Conservation (phyloP, 2,888 invertebrate genomes). For the Dendrolimus houi region DNA sequence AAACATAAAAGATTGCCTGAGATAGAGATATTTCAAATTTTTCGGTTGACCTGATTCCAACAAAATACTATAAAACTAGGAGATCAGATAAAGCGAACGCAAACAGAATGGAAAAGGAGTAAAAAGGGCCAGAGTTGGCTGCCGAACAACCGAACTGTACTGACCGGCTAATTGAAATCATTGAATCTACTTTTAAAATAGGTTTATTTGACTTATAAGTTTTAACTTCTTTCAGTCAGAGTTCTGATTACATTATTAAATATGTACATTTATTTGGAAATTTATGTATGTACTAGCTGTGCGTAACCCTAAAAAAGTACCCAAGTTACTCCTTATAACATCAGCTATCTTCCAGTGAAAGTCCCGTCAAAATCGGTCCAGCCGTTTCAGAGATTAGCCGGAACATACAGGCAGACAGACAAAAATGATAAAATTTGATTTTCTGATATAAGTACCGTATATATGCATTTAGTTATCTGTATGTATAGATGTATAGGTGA, state of each 20-base stretch:
- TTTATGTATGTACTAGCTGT: too few species aligned
- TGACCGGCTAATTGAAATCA: constrained; percentile 42
- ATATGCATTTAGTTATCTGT: too few species aligned
- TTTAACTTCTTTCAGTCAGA: constrained; percentile 18
- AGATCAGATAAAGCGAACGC: constrained; percentile 52
- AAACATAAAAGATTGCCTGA: constrained; percentile 35
- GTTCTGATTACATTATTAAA: constrained; percentile 24
- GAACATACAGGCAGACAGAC: too few species aligned
- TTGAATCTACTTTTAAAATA: constrained; percentile 27
- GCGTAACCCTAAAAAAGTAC: too few species aligned
- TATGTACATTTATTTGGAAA: constrained; percentile 8
- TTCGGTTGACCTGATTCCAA: constrained; percentile 51
- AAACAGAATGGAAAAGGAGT: constrained; percentile 45
- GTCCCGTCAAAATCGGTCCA: too few species aligned
- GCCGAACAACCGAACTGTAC: constrained; percentile 28
- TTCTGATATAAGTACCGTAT: too few species aligned
- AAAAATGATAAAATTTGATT: too few species aligned
- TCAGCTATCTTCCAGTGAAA: too few species aligned
- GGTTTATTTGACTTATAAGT: constrained; percentile 27
- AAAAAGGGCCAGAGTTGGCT: constrained; percentile 30
- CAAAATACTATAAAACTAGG: constrained; percentile 37
- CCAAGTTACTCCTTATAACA: too few species aligned
- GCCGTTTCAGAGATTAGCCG: too few species aligned
- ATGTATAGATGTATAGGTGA: too few species aligned
- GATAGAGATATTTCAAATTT: constrained; percentile 67